A percentile compares a stretch with the other conserved stretches of the same genome.
Conservation (phyloP, 2,888 invertebrate species). For the Eristalis arbustorum region DNA sequence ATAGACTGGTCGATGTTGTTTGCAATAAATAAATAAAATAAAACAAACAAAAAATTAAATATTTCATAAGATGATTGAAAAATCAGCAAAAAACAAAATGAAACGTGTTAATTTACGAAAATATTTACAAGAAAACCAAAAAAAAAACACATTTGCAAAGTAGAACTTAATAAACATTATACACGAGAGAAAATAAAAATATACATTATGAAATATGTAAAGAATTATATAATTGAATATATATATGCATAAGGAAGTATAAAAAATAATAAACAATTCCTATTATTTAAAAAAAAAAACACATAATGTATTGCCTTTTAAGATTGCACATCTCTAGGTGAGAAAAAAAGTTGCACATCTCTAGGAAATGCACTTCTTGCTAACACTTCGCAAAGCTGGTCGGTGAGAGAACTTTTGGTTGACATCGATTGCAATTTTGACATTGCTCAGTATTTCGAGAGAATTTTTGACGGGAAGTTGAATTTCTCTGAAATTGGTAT, state of each 20-base stretch:
- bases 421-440: background rate
- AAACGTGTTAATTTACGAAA: slow-evolving; percentile 51
- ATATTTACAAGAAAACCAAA: slow-evolving; percentile 58
- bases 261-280: slow-evolving; percentile 61
- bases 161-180: slow-evolving; percentile 33
- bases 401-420: background rate
- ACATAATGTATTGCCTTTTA: background rate
- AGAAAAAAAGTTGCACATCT: background rate
- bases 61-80: slow-evolving; percentile 23
- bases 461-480: background rate
- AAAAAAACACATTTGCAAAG: slow-evolving; percentile 59
- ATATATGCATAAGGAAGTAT: slow-evolving; percentile 36
- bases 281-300: slow-evolving; percentile 51
- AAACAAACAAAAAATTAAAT: slow-evolving; percentile 22
- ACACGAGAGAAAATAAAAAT: slow-evolving; percentile 52
- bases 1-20: slow-evolving; percentile 63
- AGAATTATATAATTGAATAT: slow-evolving; percentile 37
- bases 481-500: background rate
- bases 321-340: background rate
- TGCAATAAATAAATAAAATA: slow-evolving; percentile 9
- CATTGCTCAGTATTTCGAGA: background rate
- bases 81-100: slow-evolving; percentile 12
- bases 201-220: slow-evolving; percentile 28
- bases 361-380: background rate
- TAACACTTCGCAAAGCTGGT: background rate